Conservation (phyloP, 2,113 vertebrate species). For the Isurus oxyrinchus region DNA sequence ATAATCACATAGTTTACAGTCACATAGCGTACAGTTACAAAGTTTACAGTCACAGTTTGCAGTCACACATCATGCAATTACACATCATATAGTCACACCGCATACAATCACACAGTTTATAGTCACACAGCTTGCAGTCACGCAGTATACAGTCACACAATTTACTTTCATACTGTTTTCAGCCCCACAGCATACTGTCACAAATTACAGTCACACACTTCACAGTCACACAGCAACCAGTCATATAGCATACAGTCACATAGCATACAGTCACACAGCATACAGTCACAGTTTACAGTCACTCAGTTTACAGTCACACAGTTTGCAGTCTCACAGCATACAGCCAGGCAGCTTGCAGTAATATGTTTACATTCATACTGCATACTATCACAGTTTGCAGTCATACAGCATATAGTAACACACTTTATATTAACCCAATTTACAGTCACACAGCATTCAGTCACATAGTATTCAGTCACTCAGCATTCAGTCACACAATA, state of each 20-base stretch:
- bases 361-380: not conserved
- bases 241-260: not conserved
- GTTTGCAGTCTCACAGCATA: not conserved
- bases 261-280: not conserved
- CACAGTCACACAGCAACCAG: not conserved
- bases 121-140: no score
- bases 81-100: no score
- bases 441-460: not conserved
- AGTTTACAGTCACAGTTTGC: no score
- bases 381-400: not conserved
- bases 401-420: not conserved
- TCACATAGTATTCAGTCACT: not conserved
- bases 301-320: not conserved
- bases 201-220: not conserved
- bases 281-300: not conserved
- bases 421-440: not conserved
- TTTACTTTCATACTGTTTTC: no score
- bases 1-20: not conserved
- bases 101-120: no score
- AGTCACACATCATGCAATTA: not conserved
- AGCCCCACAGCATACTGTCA: no score
- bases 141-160: no score
- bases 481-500: not conserved
- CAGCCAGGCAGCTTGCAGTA: not conserved
- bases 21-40: not conserved